Evolutionary conservation across 2,797 vertebrate genomes (phyloP).

Genomic region (Lemur catta): DNA sequence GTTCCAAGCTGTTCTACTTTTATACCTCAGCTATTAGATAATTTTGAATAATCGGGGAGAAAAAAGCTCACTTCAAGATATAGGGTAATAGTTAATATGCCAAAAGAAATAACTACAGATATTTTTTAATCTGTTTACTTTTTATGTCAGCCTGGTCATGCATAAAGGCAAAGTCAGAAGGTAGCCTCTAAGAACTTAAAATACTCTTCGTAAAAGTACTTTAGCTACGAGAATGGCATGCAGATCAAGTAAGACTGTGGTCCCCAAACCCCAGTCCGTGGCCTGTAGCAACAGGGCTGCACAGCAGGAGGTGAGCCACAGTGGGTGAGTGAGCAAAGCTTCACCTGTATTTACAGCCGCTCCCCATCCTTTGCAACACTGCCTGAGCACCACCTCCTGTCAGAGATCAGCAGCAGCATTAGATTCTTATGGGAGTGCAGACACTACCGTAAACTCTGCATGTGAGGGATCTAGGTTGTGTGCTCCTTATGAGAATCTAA

Average conservation of each 20-base stretch:
- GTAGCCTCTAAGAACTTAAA: not conserved
- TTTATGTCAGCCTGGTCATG: not conserved
- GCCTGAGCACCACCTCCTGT: too few relatives aligned
- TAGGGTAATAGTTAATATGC: not conserved
- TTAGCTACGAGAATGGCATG: not conserved
- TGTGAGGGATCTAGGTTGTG: too few relatives aligned
- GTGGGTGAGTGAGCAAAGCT: too few relatives aligned
- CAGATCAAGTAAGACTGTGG: not conserved
- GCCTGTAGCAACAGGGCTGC: too few relatives aligned
- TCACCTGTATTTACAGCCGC: too few relatives aligned
- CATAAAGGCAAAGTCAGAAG: not conserved
- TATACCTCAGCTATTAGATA: not conserved
- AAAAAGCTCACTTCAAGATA: not conserved
- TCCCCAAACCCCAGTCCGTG: too few relatives aligned
- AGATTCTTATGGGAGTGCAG: too few relatives aligned
- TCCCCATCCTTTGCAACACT: too few relatives aligned
- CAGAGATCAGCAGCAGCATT: too few relatives aligned
- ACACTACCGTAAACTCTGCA: too few relatives aligned
- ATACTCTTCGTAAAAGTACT: not conserved
- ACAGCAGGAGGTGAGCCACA: too few relatives aligned
- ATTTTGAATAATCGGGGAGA: not conserved
- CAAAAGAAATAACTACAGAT: not conserved
- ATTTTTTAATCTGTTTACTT: constrained; percentile 4
- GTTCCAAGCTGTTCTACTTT: not conserved
- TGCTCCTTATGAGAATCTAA: too few relatives aligned